Evolutionary conservation across 2,888 invertebrate genomes (phyloP), one percentile per base, ranked within the genome.

Genomic region (Sinhomidia bicolor): DNA sequence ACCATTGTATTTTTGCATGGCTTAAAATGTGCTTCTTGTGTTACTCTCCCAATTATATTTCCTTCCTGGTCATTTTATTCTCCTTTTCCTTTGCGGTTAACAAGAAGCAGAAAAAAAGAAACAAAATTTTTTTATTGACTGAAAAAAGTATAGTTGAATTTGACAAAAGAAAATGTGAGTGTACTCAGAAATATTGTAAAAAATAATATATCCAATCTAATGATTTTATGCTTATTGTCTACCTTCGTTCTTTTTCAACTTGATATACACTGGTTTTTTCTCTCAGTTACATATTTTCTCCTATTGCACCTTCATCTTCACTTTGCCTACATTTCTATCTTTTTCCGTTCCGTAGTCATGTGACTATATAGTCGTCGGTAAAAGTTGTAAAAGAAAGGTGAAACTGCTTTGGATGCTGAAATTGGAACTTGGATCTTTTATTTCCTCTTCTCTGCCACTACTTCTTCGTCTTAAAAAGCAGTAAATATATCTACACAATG

Each of bases 121-220:
- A 44, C 10, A 12, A 3, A 51, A 51, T 17, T 17, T 51, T 51
- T 51, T 51, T 51, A 51, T 51, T 51, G 17, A 51, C 51, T 51
- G 51, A 14, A n/a, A 51, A 9, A 17, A 51, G 60, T 23, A 9
- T 1, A 23, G 6, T 10, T 60, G 20, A 60, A 54, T 26, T 23
- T 9, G 60, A 12, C n/a, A 32, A n/a, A n/a, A n/a, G n/a, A n/a
- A n/a, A n/a, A n/a, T n/a, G n/a, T n/a, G n/a, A n/a, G n/a, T n/a
- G n/a, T n/a, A n/a, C n/a, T n/a, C n/a, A n/a, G n/a, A n/a, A n/a
- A n/a, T n/a, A n/a, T n/a, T n/a, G n/a, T n/a, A n/a, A n/a, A n/a
- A n/a, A n/a, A n/a, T n/a, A n/a, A n/a, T n/a, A 14, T n/a, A 68
- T 68, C 9, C 68, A 68, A 68, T 68, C 36, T 36, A 68, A 68